A percentile compares a stretch with the other conserved stretches of the same genome.
These are phyloP conservation scores for Platerodrilus igneus DNA, from an alignment of 2,888 invertebrate genomes.

Conservation along the genomic window DNA sequence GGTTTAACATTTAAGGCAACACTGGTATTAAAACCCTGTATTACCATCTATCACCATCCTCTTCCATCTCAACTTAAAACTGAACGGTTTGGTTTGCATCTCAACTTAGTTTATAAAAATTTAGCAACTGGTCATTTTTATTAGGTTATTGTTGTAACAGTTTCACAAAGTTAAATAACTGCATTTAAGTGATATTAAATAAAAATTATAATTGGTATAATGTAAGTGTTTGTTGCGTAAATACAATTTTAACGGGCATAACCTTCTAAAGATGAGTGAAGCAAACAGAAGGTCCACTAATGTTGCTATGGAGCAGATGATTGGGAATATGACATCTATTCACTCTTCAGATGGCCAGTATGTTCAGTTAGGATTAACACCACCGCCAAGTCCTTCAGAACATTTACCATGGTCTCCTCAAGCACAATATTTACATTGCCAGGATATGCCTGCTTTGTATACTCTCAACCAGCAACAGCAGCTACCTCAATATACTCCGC, in stretches of 20 bases:
- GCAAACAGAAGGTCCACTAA: constrained; percentile 37
- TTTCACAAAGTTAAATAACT: neutral
- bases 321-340: constrained; percentile 56
- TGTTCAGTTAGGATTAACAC: constrained; percentile 51
- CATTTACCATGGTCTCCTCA: constrained; percentile 32
- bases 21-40: no score
- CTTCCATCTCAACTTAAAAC: no score
- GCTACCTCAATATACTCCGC: constrained; percentile 21
- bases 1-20: no score
- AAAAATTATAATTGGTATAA: no score
- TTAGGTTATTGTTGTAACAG: no score
- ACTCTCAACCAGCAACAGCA: constrained; percentile 24
- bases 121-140: no score
- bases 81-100: no score
- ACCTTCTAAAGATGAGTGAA: constrained; percentile 38
- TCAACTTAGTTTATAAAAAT: no score
- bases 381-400: constrained; percentile 38
- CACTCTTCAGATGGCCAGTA: constrained; percentile 56
- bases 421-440: constrained; percentile 14
- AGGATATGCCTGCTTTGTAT: constrained; percentile 23
- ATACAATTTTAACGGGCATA: neutral
- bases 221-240: neutral
- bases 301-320: constrained; percentile 53
- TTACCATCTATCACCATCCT: no score
- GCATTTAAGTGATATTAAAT: no score